Evolutionary conservation across 2,888 invertebrate genomes (phyloP).

Genomic region (Lochmaea capreae): DNA sequence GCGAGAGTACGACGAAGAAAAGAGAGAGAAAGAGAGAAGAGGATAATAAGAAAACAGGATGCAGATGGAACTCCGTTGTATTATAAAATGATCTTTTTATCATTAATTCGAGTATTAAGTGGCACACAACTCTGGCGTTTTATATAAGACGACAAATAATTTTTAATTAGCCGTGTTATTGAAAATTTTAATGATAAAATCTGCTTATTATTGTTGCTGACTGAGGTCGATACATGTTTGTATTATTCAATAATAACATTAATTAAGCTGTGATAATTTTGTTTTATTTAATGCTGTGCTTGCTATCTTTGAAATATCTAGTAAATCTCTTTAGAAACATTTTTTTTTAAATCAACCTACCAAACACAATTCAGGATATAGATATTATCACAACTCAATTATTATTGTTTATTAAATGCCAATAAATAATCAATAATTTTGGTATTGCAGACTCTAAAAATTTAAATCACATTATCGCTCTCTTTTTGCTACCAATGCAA

Average conservation of each 20-base stretch:
- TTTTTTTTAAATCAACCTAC: too few species aligned
- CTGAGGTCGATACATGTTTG: background rate
- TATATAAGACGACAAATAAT: conserved; percentile 18
- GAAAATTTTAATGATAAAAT: background rate
- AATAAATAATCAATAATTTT: too few species aligned
- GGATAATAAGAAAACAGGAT: conserved; percentile 33
- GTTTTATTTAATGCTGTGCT: too few species aligned
- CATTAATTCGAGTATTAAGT: conserved; percentile 36
- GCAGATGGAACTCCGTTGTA: conserved; percentile 34
- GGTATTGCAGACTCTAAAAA: too few species aligned
- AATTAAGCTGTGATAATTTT: too few species aligned
- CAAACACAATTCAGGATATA: too few species aligned
- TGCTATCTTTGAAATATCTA: too few species aligned
- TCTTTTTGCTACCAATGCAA: too few species aligned
- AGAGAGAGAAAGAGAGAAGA: background rate
- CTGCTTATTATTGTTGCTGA: background rate
- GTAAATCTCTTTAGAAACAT: too few species aligned
- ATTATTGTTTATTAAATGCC: too few species aligned
- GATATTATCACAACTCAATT: too few species aligned
- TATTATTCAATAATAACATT: background rate
- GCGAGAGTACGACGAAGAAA: background rate
- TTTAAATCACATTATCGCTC: too few species aligned
- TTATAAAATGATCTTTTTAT: conserved; percentile 33
- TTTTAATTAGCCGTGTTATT: conserved; percentile 2
- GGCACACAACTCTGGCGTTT: conserved; percentile 26